phyloP scores from a whole-genome alignment of 2,888 invertebrate genomes.

The Ariolimax columbianus region DNA sequence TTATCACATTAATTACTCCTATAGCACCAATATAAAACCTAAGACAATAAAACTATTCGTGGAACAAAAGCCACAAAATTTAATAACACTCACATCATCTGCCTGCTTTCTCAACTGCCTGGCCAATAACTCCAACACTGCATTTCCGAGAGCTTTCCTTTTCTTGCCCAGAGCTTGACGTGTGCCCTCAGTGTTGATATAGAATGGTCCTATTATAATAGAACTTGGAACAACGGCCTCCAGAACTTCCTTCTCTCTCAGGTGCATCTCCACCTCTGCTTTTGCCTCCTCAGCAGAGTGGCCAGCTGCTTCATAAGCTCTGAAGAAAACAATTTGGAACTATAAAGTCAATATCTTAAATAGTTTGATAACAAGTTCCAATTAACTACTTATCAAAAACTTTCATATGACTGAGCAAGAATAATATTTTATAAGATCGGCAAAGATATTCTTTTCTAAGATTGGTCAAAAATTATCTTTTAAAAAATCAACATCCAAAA shows the following conservation, averaged over 20 bases:
- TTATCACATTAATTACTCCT: background rate
- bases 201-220: slow-evolving; percentile 89
- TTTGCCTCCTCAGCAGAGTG: slow-evolving; percentile 86
- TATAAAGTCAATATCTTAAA: background rate
- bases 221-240: slow-evolving; percentile 85
- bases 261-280: slow-evolving; percentile 84
- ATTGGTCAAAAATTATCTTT: too few relatives aligned
- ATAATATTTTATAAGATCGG: too few relatives aligned
- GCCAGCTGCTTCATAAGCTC: slow-evolving; percentile 82
- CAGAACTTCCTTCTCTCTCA: slow-evolving; percentile 84
- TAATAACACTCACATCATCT: slow-evolving; percentile 82
- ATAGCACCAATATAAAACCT: background rate
- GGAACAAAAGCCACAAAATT: background rate
- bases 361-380: background rate
- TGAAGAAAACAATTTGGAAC: slow-evolving; percentile 59
- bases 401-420: too few relatives aligned
- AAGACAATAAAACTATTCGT: background rate
- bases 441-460: too few relatives aligned
- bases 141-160: slow-evolving; percentile 84
- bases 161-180: slow-evolving; percentile 86
- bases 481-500: too few relatives aligned
- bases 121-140: slow-evolving; percentile 87
- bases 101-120: slow-evolving; percentile 84
- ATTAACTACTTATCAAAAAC: background rate
- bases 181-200: slow-evolving; percentile 84